phyloP scores from a whole-genome alignment of 2,888 invertebrate species.

The Xestia c-nigrum region DNA sequence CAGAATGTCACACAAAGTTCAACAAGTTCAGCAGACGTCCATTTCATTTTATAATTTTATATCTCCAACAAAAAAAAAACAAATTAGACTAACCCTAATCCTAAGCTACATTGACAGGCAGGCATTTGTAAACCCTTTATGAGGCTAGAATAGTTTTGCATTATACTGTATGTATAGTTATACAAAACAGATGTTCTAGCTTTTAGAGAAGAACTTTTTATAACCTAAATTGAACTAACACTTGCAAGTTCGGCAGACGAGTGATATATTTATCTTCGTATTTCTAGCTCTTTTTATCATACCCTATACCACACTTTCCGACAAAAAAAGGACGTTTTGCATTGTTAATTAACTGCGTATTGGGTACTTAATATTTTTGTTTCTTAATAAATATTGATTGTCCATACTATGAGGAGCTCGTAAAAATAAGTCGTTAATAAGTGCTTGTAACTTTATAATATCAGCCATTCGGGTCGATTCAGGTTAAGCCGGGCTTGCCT shows the following conservation, averaged over 20 bases:
- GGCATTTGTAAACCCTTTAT: constrained; percentile 4
- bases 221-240: not conserved
- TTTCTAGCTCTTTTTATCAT: not conserved
- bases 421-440: not conserved
- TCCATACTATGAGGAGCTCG: not conserved
- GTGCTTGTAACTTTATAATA: not conserved
- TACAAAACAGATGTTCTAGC: not conserved
- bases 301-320: not conserved
- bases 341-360: constrained; percentile 11
- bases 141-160: not conserved
- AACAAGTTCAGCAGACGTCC: constrained; percentile 14
- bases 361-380: constrained; percentile 16
- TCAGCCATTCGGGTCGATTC: too few relatives aligned
- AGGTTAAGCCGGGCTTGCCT: not conserved
- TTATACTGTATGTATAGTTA: not conserved
- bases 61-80: not conserved
- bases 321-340: not conserved
- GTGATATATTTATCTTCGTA: not conserved
- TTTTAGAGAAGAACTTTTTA: not conserved
- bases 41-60: constrained; percentile 8
- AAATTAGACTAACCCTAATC: constrained; percentile 10
- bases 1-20: constrained; percentile 20
- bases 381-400: constrained; percentile 7
- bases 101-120: constrained; percentile 7
- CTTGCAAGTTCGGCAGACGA: not conserved